These are phyloP conservation scores for Muricea muricata DNA, from an alignment of 92 coral and sea anemone genomes.

Conservation along the genomic window DNA sequence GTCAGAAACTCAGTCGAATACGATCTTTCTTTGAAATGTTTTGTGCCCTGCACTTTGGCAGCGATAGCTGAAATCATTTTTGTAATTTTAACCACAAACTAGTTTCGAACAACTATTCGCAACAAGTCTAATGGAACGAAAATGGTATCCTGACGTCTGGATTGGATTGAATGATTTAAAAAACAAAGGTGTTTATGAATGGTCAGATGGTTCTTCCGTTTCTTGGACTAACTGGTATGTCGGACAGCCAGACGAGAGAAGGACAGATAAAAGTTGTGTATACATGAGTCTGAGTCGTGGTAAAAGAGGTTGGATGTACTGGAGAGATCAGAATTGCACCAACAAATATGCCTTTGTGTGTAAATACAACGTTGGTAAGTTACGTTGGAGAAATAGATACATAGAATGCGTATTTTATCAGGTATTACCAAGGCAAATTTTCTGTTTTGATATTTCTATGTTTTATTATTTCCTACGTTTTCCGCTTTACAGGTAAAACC, in stretches of 20 bases:
- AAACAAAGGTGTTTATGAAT: slow-evolving; percentile 30
- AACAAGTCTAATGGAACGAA: slow-evolving; percentile 24
- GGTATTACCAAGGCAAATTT: no score
- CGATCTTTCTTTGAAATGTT: no score
- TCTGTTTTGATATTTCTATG: no score
- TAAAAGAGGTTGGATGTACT: slow-evolving; percentile 83
- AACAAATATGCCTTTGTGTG: slow-evolving; percentile 75
- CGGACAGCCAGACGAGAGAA: slow-evolving; percentile 87
- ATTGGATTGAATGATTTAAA: slow-evolving; percentile 48
- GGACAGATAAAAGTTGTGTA: slow-evolving; percentile 78
- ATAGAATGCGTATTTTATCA: no score
- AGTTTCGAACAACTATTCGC: slow-evolving; percentile 5
- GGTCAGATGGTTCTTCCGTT: slow-evolving; percentile 48
- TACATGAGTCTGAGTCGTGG: slow-evolving; percentile 69
- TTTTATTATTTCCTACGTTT: not conserved
- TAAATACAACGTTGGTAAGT: slow-evolving; percentile 68
- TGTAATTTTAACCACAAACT: not conserved
- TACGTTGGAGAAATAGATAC: no score
- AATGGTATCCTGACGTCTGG: slow-evolving; percentile 31
- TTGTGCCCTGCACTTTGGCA: no score
- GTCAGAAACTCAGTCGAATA: no score
- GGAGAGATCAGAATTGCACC: slow-evolving; percentile 81
- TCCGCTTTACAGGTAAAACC: not conserved
- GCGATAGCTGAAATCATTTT: not conserved
- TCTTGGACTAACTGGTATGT: slow-evolving; percentile 78